Conservation (phyloP, 2,113 vertebrate species). For the Equus przewalskii region DNA sequence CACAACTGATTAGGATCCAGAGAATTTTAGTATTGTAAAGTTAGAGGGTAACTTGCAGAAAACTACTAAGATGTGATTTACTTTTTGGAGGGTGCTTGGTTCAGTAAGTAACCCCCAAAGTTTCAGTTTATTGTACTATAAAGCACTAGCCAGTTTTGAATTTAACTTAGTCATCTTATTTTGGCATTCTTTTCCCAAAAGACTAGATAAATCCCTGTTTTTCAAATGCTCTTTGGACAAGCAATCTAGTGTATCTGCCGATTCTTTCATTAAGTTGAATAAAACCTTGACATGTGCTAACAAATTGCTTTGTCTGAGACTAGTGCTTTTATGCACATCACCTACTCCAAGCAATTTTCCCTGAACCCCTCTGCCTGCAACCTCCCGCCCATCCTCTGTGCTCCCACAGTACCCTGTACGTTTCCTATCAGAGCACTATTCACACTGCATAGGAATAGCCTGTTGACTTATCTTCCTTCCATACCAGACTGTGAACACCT, state of each 20-base stretch:
- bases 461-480: neutral
- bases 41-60: slow-evolving; percentile 5
- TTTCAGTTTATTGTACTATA: slow-evolving; percentile 43
- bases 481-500: neutral
- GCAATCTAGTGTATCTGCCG: neutral
- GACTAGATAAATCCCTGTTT: neutral
- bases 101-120: neutral
- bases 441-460: neutral
- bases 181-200: neutral
- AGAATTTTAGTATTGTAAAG: slow-evolving; percentile 54
- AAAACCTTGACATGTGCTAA: neutral
- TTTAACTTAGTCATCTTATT: slow-evolving; percentile 44
- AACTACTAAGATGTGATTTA: neutral
- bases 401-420: neutral
- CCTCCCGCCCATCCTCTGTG: neutral
- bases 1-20: neutral
- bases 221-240: slow-evolving; percentile 3
- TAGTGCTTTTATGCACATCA: neutral
- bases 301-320: slow-evolving; percentile 22
- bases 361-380: neutral
- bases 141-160: slow-evolving; percentile 40
- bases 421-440: neutral
- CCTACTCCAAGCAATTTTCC: neutral
- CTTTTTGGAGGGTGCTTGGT: neutral
- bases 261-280: slow-evolving; percentile 4